Evolutionary conservation across 2,888 invertebrate species (phyloP), one percentile per base, ranked within the genome.

Genomic region (Oasisia sp.): DNA sequence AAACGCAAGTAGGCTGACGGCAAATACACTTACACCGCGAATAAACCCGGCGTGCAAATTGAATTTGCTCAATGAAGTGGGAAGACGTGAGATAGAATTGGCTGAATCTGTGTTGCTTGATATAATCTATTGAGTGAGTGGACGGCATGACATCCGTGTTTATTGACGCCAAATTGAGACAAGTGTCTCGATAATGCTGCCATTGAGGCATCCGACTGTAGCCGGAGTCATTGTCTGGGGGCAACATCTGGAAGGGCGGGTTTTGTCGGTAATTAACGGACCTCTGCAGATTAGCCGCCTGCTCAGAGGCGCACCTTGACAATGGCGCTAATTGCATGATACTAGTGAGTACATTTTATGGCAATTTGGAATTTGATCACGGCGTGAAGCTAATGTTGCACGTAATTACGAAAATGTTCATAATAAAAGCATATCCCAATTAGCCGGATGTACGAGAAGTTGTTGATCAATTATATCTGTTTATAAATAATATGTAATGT

Each of bases 1-100:
- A 89, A 45, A 45, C 45, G 32, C 92, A 89, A 91, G 92, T 91
- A 91, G 91, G 74, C 91, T 91, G 90, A 89, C 89, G 89, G 91
- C 45, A 92, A 92, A 92, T 91, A 90, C 32, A 14, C 56, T 92
- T 92, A 92, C 27, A 74, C 74, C 27, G 74, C 74, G 27, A 74
- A 74, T 74, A 74, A 74, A 74, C 74, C 74, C 74, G 74, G 19
- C 74, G 74, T 27, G 27, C n/a, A 74, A 74, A 74, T 74, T 74
- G n/a, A 74, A 74, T 74, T 74, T 74, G 74, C 27, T 74, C 74
- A 74, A 74, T 74, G 74, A 74, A 74, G 74, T 74, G 74, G 19
- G 27, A 27, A 74, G 74, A 74, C 74, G 74, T 19, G 74, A 7
- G 74, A 74, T 74, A 74, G n/a, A 74, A 74, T 74, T 74, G 74